Conservation (phyloP, 2,113 vertebrate species). For the Alexandromys fortis region DNA sequence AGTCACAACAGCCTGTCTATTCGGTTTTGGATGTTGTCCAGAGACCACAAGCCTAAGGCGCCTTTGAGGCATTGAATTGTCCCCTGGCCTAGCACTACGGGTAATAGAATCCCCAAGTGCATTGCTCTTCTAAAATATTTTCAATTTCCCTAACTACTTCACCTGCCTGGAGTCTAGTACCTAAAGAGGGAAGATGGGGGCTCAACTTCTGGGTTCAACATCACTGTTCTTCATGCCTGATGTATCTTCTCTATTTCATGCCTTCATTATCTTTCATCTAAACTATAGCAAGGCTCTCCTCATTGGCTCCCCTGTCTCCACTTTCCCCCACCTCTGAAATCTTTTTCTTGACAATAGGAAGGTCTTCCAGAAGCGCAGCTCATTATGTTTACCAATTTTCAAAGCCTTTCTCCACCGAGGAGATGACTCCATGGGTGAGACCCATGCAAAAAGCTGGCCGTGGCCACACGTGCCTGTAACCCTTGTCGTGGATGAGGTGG, state of each 20-base stretch:
- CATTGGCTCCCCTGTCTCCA: not conserved
- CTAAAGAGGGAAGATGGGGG: not conserved
- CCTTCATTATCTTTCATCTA: not conserved
- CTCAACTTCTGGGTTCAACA: not conserved
- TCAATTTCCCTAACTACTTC: not conserved
- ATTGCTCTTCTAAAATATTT: constrained; percentile 12
- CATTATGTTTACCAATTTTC: not conserved
- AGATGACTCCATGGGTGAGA: not conserved
- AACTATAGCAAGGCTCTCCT: not conserved
- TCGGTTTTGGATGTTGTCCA: constrained; percentile 33
- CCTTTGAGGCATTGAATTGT: not conserved
- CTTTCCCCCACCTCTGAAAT: not conserved
- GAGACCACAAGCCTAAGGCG: constrained; percentile 12
- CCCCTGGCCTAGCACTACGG: constrained; percentile 1
- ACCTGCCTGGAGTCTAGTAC: constrained; percentile 6
- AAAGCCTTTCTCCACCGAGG: not conserved
- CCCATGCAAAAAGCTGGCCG: not conserved
- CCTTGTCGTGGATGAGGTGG: no score
- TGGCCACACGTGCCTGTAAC: not conserved
- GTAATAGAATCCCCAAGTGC: not conserved
- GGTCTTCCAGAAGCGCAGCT: not conserved
- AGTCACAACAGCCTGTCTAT: constrained; percentile 21
- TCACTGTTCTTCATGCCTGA: not conserved
- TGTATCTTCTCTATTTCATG: not conserved
- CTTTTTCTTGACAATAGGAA: not conserved